Evolutionary conservation across 2,888 invertebrate genomes (phyloP).

Genomic region (Eupithecia exiguata): DNA sequence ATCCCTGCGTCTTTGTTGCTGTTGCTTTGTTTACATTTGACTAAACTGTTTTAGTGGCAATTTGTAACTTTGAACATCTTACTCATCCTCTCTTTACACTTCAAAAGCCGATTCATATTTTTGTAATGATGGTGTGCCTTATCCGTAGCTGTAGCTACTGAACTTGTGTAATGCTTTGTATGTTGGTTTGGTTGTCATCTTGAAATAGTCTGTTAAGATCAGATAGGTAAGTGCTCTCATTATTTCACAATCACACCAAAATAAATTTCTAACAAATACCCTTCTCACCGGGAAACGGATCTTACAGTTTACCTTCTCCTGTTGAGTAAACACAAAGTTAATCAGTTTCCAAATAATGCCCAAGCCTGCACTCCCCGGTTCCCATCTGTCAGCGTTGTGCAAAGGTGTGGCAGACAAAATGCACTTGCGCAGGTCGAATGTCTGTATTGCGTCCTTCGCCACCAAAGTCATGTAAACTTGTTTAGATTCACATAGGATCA

Average conservation of each 20-base stretch:
- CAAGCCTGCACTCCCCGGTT: slow-evolving; percentile 33
- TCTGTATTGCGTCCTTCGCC: slow-evolving; percentile 39
- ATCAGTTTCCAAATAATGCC: slow-evolving; percentile 1
- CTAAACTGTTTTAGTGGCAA: slow-evolving; percentile 32
- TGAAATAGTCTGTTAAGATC: neutral
- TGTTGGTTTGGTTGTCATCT: neutral
- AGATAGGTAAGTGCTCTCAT: neutral
- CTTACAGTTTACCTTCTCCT: slow-evolving; percentile 17
- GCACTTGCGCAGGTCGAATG: slow-evolving; percentile 30
- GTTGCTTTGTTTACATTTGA: slow-evolving; percentile 33
- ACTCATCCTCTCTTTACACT: neutral
- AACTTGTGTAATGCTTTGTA: neutral
- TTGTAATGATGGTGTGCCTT: neutral
- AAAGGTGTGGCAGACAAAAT: slow-evolving; percentile 52
- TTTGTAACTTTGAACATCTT: slow-evolving; percentile 21
- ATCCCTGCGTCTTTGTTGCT: slow-evolving; percentile 46
- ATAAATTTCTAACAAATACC: slow-evolving; percentile 1
- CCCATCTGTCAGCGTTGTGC: slow-evolving; percentile 45
- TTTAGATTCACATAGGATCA: slow-evolving; percentile 49
- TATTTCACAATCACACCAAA: neutral
- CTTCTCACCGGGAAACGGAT: slow-evolving; percentile 7
- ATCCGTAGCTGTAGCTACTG: neutral
- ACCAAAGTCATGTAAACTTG: slow-evolving; percentile 44
- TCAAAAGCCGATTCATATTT: neutral
- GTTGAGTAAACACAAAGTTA: slow-evolving; percentile 1